Base-by-base conservation (phyloP, 2,888 invertebrate genomes). In the Parochlus steinenii region DNA sequence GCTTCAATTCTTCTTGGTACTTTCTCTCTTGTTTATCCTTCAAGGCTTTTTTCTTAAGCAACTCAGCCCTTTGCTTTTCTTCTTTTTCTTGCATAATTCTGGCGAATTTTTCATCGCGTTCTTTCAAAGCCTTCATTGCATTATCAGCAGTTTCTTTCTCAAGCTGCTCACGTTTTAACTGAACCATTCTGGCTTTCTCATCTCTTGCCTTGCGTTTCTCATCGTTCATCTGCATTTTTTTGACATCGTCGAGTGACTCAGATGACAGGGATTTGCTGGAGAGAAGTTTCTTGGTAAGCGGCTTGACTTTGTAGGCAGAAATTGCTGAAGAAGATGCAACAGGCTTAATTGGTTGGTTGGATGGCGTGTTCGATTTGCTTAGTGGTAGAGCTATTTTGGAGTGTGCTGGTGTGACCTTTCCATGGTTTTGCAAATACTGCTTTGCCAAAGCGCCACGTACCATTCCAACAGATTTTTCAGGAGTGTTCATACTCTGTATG, bases 181-280 rank as follows among this genome's bases (percentile, higher is more conserved):
- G 54, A 0, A 53, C 59, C 27, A 51, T 48, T 29, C 48, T 44
- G 41, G 57, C 54, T 34, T 59, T 59, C 22, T 50, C 52, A 32
- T 59, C 59, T 1, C 58, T 47, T 15, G 51, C 53, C 37, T 52
- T 58, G 33, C 55, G 55, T 16, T 54, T 52, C 35, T 59, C 58
- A 22, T 57, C 57, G 17, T 51, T 51, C 33, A 51, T 37, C 41
- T 46, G 48, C 42, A 2, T 12, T 2, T 27, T 27, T 5, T 12
- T 14, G 19, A 14, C 5, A 4, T 34, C 34, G 3, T 34, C 34
- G 3, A 16, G 18, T 3, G 27, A 28, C 10, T 34, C 36, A 3
- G 29, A 30, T 6, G 29, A 29, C n/a, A 29, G 10, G 16, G 36
- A 30, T n/a, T n/a, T n/a, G 12, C 14, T 26, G 16, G n/a, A n/a